phyloP scores from a whole-genome alignment of 30 jellyfish, hydroid and myxozoan genomes.

The Hydractinia symbiolongicarpus region DNA sequence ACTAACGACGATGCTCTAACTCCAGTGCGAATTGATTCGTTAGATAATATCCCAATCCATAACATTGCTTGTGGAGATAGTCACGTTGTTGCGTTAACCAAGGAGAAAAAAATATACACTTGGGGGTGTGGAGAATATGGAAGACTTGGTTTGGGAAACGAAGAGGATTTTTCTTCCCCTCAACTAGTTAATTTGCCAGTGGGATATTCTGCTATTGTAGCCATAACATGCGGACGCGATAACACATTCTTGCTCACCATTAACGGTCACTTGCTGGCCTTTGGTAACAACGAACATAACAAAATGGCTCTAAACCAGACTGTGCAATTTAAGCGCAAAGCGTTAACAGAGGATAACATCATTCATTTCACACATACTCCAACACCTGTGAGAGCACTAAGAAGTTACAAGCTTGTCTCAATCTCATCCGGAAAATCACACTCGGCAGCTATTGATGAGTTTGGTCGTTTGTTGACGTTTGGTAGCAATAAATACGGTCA shows the following conservation, averaged over 20 bases:
- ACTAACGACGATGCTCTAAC: slow-evolving; percentile 55
- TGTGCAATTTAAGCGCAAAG: slow-evolving; percentile 34
- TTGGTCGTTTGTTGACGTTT: slow-evolving; percentile 80
- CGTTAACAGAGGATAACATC: slow-evolving; percentile 17
- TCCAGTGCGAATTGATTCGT: slow-evolving; percentile 57
- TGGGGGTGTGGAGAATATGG: slow-evolving; percentile 95
- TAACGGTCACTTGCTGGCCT: slow-evolving; percentile 54
- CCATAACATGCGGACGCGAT: slow-evolving; percentile 56
- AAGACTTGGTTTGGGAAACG: slow-evolving; percentile 76
- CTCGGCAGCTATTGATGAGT: slow-evolving; percentile 73
- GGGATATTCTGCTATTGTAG: slow-evolving; percentile 7
- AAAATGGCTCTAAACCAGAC: slow-evolving; percentile 83
- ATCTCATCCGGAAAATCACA: slow-evolving; percentile 85
- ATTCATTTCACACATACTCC: slow-evolving; percentile 62
- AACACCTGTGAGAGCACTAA: slow-evolving; percentile 68
- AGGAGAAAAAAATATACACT: slow-evolving; percentile 61
- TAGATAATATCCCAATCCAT: slow-evolving; percentile 26
- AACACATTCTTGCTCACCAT: slow-evolving; percentile 69
- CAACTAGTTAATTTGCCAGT: slow-evolving; percentile 59
- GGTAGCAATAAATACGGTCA: slow-evolving; percentile 83
- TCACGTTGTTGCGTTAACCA: slow-evolving; percentile 81
- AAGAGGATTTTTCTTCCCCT: slow-evolving; percentile 60
- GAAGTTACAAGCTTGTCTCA: slow-evolving; percentile 42
- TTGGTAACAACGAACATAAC: slow-evolving; percentile 81
- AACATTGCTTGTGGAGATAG: slow-evolving; percentile 82